Conservation (phyloP, 2,797 vertebrate species). For the Micropoecilia bifurca region DNA sequence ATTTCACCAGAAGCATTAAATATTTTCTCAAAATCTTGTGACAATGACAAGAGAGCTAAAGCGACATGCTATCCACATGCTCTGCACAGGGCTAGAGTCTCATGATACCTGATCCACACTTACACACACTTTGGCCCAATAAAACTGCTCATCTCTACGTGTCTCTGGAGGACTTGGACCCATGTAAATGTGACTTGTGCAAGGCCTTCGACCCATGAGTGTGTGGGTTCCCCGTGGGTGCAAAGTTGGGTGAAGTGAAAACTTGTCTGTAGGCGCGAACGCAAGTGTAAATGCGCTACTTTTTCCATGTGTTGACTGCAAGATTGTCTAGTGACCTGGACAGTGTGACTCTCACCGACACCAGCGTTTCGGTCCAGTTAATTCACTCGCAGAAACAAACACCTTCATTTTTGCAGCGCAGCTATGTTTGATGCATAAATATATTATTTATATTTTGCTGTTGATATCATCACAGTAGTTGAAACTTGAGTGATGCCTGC, state of each 20-base stretch:
- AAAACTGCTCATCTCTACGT: background rate
- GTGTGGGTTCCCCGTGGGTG: conserved; percentile 3
- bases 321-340: conserved; percentile 33
- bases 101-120: background rate
- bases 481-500: background rate
- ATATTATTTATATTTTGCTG: conserved; percentile 1
- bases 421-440: conserved; percentile 4
- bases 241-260: conserved; percentile 26
- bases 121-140: background rate
- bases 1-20: background rate
- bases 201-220: conserved; percentile 1
- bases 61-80: background rate
- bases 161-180: conserved; percentile 14
- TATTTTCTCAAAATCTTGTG: background rate
- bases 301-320: conserved; percentile 9
- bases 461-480: conserved; percentile 13
- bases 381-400: background rate
- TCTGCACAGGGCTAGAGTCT: background rate
- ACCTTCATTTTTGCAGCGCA: conserved; percentile 11
- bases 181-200: conserved; percentile 14
- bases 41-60: background rate
- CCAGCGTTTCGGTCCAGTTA: conserved; percentile 8
- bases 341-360: conserved; percentile 15
- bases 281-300: conserved; percentile 29
- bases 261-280: conserved; percentile 28